Percentiles rank a stretch among this genome's conserved stretches.
phyloP scores from a whole-genome alignment of 2,888 invertebrate species.

The Sepiola atlantica region DNA sequence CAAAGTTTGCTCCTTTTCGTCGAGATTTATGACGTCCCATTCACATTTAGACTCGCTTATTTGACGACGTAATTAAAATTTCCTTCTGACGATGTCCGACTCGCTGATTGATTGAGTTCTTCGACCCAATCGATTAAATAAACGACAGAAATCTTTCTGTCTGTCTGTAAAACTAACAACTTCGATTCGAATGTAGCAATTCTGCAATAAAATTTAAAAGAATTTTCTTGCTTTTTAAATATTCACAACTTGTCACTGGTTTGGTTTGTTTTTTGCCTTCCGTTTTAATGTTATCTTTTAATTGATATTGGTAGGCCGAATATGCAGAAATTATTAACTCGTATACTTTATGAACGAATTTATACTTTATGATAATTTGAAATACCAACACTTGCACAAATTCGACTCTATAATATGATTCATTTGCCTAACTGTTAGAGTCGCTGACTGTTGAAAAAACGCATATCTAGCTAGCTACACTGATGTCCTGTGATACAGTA shows the following conservation, averaged over 20 bases:
- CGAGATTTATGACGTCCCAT: not conserved
- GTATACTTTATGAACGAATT: not conserved
- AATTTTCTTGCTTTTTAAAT: not conserved
- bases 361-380: not conserved
- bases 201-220: not conserved
- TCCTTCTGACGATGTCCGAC: not conserved
- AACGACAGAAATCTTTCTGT: not conserved
- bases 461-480: too few relatives aligned
- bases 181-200: not conserved
- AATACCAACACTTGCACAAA: not conserved
- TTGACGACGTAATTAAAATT: slow-evolving; percentile 32
- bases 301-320: not conserved
- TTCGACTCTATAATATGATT: too few relatives aligned
- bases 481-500: too few relatives aligned
- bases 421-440: too few relatives aligned
- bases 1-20: not conserved
- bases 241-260: not conserved
- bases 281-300: not conserved
- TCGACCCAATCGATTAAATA: not conserved
- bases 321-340: not conserved
- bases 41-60: slow-evolving; percentile 13
- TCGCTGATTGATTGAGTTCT: not conserved
- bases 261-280: not conserved
- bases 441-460: too few relatives aligned
- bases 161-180: not conserved